Base-by-base conservation (phyloP, 2,797 vertebrate species). In the Microctenopoma stevenorrisi region DNA sequence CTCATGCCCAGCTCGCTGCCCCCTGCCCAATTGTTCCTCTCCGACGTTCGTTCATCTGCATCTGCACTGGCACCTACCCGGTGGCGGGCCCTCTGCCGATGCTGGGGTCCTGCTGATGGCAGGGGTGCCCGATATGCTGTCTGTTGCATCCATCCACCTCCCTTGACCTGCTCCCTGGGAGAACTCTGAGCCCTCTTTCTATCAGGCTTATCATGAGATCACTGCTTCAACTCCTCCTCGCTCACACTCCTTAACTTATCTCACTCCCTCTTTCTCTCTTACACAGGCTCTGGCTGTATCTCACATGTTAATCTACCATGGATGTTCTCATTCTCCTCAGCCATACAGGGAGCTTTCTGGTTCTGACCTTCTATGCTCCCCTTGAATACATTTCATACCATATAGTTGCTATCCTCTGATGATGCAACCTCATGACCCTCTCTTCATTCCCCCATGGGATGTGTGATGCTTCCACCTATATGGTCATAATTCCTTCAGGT, bases 1-100 rank as follows among this genome's bases (percentile, higher is more conserved):
- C 84, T 90, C 88, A 85, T 90, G 91, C 92, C 91, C 87, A 88
- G 86, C 90, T 89, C 72, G 84, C 82, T 91, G 88, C 93, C 92
- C 92, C 87, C 90, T 86, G 89, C 89, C 89, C 90, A 87, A 93
- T 94, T 93, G 92, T 93, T 94, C 93, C 92, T 92, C 84, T 66
- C 74, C 72, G 86, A 83, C 74, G 37, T 81, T 85, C 47, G 60
- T 75, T 91, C 87, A 91, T 92, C 90, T 93, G 92, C 92, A 94
- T 93, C 92, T 92, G 90, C 86, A 77, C 90, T 91, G 89, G 92
- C 91, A 93, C 87, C 89, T 77, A 64, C 85, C 78, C 74, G 78
- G 78, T 69, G 15, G 74, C 64, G 11, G 86, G 82, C 81, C 80
- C 81, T 79, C 86, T 80, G 79, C 76, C 33, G 79, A 83, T 59